Conservation (phyloP, 2,888 invertebrate genomes). For the Macropis europaea region DNA sequence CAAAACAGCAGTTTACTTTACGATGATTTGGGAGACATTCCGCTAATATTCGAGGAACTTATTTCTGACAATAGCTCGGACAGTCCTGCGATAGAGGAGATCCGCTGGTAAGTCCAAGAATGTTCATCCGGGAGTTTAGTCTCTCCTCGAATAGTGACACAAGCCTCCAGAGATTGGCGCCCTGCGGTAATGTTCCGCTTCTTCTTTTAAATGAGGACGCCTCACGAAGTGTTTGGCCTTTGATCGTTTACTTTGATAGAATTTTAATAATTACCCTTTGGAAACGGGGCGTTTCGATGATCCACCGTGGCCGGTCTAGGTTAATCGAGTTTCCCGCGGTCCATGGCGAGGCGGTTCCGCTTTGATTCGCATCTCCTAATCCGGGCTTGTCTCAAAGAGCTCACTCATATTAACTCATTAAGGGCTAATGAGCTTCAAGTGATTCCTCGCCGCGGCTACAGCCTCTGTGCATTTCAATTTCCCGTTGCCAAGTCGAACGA, state of each 20-base stretch:
- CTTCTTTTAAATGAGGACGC: no score
- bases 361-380: slow-evolving; percentile 48
- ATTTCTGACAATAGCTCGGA: no score
- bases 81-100: no score
- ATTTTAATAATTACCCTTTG: background rate
- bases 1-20: no score
- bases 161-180: no score
- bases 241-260: background rate
- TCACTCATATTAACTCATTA: slow-evolving; percentile 52
- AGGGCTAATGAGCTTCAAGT: slow-evolving; percentile 51
- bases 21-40: no score
- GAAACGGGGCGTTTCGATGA: background rate
- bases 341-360: slow-evolving; percentile 16
- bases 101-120: no score
- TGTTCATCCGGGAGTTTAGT: no score
- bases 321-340: slow-evolving; percentile 28
- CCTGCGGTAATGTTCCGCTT: no score
- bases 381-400: slow-evolving; percentile 44
- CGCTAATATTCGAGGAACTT: no score
- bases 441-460: slow-evolving; percentile 16
- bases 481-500: background rate
- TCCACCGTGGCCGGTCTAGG: background rate
- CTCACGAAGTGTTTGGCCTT: background rate
- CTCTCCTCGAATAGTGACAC: no score
- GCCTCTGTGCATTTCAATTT: slow-evolving; percentile 21